These are phyloP conservation scores for Oppia nitens DNA, from an alignment of 1,140 invertebrate species.

Conservation along the genomic window DNA sequence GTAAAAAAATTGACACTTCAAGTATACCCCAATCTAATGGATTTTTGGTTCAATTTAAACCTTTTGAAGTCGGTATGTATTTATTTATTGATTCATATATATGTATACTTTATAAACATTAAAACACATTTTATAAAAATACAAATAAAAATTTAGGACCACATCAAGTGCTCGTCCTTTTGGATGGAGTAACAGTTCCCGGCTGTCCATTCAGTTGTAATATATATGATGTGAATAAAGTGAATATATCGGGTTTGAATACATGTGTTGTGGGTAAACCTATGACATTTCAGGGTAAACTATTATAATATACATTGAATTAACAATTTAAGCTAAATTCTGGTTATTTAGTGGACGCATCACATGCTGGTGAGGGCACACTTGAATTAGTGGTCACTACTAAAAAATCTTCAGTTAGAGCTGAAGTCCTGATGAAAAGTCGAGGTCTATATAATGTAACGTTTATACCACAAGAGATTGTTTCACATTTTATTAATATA, in stretches of 20 bases:
- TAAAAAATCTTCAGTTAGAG: slow-evolving; percentile 45
- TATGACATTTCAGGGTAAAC: slow-evolving; percentile 29
- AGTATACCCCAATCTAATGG: neutral
- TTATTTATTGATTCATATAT: neutral
- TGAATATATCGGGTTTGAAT: slow-evolving; percentile 55
- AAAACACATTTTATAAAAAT: neutral
- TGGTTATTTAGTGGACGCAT: slow-evolving; percentile 83
- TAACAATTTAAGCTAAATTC: slow-evolving; percentile 35
- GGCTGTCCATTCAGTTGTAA: slow-evolving; percentile 85
- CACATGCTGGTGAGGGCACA: slow-evolving; percentile 85
- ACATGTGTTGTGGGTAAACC: slow-evolving; percentile 28
- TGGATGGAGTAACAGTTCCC: slow-evolving; percentile 62
- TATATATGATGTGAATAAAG: slow-evolving; percentile 72
- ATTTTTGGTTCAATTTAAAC: slow-evolving; percentile 41
- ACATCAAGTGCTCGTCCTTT: slow-evolving; percentile 58
- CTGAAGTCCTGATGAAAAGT: slow-evolving; percentile 62
- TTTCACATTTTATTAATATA: slow-evolving; percentile 83
- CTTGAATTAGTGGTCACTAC: slow-evolving; percentile 85
- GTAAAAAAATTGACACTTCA: slow-evolving; percentile 44
- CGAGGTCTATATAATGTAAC: slow-evolving; percentile 88
- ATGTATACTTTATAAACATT: neutral
- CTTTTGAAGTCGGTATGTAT: slow-evolving; percentile 50
- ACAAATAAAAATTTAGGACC: slow-evolving; percentile 36
- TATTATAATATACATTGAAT: neutral
- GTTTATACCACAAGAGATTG: slow-evolving; percentile 75